Base-by-base conservation (phyloP, 1,140 invertebrate genomes). In the Drosophila lini region DNA sequence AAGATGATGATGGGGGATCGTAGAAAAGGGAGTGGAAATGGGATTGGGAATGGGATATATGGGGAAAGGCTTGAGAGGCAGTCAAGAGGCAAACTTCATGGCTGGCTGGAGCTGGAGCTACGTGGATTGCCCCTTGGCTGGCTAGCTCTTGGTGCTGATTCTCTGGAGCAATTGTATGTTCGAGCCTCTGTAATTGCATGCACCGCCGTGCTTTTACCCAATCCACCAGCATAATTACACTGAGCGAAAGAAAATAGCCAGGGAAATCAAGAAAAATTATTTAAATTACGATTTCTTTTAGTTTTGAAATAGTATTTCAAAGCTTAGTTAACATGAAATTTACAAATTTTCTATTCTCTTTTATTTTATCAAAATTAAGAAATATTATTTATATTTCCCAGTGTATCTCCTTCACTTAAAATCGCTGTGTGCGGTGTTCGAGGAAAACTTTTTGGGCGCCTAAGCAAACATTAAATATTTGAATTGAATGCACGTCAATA, bases 401-500 rank as follows among this genome's bases (percentile, higher is more conserved):
- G 22, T 68, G 36, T 31, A 52, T 25, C 7, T 52, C 6, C 44
- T 19, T 28, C 10, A 22, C 3, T 41, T 32, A 1, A 50, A 52
- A 34, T 40, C 40, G 22, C 32, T 61, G 31, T 61, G 31, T 61
- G 47, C 22, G 50, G 59, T 15, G 11, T 38, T 36, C 45, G 10
- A 15, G 59, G 32, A 38, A 55, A 55, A 38, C 50, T 50, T 64
- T 74, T 67, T 38, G 53, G 76, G 67, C 59, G 67, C 83, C 84
- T 83, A 89, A 88, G 65, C 68, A 88, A 88, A 88, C 74, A 88
- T 48, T 50, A 10, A 71, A 38, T 31, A 65, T 57, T 53, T 63
- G 57, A 77, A 88, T 80, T 77, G 83, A 86, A 89, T 89, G 77
- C 77, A 80, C 68, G 76, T 86, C 83, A 89, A 78, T 89, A 80